Base-by-base conservation (phyloP, 2,113 vertebrate genomes). In the Eonycteris spelaea region DNA sequence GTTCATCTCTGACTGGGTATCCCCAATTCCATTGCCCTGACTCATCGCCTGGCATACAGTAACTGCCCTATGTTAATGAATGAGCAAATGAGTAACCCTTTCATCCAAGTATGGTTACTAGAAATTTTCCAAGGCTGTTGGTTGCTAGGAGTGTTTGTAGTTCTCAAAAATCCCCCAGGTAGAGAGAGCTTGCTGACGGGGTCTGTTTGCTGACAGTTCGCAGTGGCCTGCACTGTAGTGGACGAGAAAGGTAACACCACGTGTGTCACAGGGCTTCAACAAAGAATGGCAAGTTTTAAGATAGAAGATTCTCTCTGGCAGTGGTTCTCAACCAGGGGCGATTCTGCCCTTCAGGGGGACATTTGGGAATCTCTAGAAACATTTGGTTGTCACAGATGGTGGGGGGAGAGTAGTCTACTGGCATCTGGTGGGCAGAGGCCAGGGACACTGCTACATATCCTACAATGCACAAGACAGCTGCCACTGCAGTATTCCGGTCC, bases 1-100 rank as follows among this genome's bases (percentile, higher is more conserved):
- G 68, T 59, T 84, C 61, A 40, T 95, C 73, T 89, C 92, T 35
- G 55, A 33, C 38, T 75, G 79, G n/a, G 75, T 38, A 53, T 92
- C 82, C 90, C 53, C 35, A 45, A 15, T 15, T 92, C 22, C 74
- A 89, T 28, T 70, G 26, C 22, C 68, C 83, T 95, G 95, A 83
- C 96, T 82, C 86, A 38, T 48, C 90, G 95, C 95, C 90, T 95
- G 74, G 94, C 51, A 9, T 63, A 63, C 19, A 78, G 82, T 22
- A 71, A 93, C 68, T 75, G 74, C 94, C 87, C 78, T 95, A 71
- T 95, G 94, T 77, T 83, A 77, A 90, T 59, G 92, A 97, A 86
- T 82, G 53, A 96, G 38, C 57, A 59, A 95, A 35, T 63, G 73
- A 93, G 51, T 83, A 93, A 79, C 83, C 38, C 83, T 95, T 89